Base-by-base conservation (phyloP, 2,797 vertebrate genomes). In the Hafferia zeledoni region DNA sequence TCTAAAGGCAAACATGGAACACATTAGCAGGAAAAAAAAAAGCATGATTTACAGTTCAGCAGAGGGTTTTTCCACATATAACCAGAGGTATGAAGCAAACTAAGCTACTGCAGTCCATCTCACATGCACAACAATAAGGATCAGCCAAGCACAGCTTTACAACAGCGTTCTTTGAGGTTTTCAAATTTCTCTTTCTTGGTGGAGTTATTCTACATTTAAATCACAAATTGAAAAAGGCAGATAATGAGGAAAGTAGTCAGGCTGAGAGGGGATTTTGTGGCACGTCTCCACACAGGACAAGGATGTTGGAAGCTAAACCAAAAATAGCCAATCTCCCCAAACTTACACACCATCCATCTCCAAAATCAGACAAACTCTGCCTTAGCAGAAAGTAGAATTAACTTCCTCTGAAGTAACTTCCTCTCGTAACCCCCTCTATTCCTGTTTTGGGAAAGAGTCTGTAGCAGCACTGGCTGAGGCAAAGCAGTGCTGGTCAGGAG, bases 1-100 rank as follows among this genome's bases (percentile, higher is more conserved):
- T 99, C 99, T 99, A 96, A 92, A 98, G 97, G 67, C 80, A 94
- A 97, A 96, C 28, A 53, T 20, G 3, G 9, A 64, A 52, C 16
- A 83, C 3, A 1, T 95, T 9, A 95, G 35, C 37, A 89, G 57
- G 53, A 60, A 61, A 33, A 28, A 67, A 27, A 35, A 61, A 35
- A 64, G 6, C 17, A 22, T 0, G 0, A 22, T 5, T 35, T 3
- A 19, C 41, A 25, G 27, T 60, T 33, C 46, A 85, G 53, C 44
- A n/a, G 37, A 65, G 27, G 13, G 11, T 4, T 88, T 15, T 24
- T 39, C 31, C 67, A 49, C 3, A 4, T 23, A 7, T 8, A 70
- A 39, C 24, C 56, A 46, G 1, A 20, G 39, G 15, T 24, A n/a
- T 65, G 37, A 80, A 61, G 52, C 39, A n/a, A 82, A 47, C 49